phyloP scores from a whole-genome alignment of 1,140 invertebrate genomes.

The Akabosia matsudoensis region DNA sequence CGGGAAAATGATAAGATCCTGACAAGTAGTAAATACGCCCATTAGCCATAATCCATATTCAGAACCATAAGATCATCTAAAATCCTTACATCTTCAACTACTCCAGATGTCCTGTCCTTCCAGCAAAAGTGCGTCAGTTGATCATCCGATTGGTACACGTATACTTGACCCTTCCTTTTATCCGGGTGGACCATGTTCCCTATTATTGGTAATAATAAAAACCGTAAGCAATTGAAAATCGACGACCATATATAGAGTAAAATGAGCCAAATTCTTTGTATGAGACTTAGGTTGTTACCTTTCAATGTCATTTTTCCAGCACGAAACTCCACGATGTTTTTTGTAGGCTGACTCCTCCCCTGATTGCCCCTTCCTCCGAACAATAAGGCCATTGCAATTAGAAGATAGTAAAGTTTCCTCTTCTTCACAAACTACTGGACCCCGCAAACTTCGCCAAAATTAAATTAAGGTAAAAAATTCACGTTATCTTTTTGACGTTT shows the following conservation, averaged over 20 bases:
- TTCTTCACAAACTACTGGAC: no score
- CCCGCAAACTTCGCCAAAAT: neutral
- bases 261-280: neutral
- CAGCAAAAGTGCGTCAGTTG: constrained; percentile 96
- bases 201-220: neutral
- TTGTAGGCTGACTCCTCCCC: constrained; percentile 66
- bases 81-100: constrained; percentile 69
- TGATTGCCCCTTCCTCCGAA: constrained; percentile 35
- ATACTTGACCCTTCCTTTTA: constrained; percentile 89
- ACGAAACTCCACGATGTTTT: constrained; percentile 91
- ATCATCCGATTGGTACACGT: constrained; percentile 93
- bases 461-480: no score
- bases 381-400: constrained; percentile 33
- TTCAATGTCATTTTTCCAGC: constrained; percentile 96
- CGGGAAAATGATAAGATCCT: constrained; percentile 97
- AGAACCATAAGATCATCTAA: neutral
- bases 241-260: no score
- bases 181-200: constrained; percentile 91
- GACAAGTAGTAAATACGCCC: constrained; percentile 49
- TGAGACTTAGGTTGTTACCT: constrained; percentile 50
- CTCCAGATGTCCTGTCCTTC: constrained; percentile 82
- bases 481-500: no score
- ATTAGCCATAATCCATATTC: neutral
- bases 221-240: no score
- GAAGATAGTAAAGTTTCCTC: no score